These are phyloP conservation scores for Tiliqua scincoides DNA, from an alignment of 2,113 vertebrate genomes.

Conservation along the genomic window DNA sequence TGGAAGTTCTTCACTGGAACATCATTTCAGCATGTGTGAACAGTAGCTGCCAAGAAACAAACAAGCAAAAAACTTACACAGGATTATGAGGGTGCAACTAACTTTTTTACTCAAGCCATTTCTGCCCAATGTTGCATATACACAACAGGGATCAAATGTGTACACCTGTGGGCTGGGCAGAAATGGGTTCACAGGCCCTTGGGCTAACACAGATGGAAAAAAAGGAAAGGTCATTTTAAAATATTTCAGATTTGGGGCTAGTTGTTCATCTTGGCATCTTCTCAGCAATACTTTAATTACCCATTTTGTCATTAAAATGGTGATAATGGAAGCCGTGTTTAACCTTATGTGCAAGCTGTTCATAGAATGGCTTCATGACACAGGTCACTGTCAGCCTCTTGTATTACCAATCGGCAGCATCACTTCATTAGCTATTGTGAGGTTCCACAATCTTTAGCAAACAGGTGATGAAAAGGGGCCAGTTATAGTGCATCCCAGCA, in stretches of 20 bases:
- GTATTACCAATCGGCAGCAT: not conserved
- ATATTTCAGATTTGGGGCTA: no score
- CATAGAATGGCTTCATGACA: not conserved
- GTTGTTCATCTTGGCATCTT: no score
- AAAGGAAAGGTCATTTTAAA: not conserved
- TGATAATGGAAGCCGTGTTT: not conserved
- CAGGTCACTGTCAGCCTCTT: not conserved
- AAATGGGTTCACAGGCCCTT: no score
- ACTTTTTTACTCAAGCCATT: no score
- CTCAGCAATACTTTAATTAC: not conserved
- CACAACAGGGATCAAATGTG: no score
- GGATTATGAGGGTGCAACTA: not conserved
- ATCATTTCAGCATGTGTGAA: not conserved
- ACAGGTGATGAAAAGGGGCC: not conserved
- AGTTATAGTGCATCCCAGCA: not conserved
- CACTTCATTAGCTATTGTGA: not conserved
- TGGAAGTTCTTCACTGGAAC: not conserved
- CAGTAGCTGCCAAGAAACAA: not conserved
- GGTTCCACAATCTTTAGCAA: not conserved
- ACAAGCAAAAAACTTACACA: not conserved
- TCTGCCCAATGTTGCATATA: no score
- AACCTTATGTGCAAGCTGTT: not conserved
- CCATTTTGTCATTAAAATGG: not conserved
- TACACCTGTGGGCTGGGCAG: no score
- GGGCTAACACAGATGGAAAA: not conserved